Base-by-base conservation (phyloP, 1,140 invertebrate species). In the Megalonaias nervosa region DNA sequence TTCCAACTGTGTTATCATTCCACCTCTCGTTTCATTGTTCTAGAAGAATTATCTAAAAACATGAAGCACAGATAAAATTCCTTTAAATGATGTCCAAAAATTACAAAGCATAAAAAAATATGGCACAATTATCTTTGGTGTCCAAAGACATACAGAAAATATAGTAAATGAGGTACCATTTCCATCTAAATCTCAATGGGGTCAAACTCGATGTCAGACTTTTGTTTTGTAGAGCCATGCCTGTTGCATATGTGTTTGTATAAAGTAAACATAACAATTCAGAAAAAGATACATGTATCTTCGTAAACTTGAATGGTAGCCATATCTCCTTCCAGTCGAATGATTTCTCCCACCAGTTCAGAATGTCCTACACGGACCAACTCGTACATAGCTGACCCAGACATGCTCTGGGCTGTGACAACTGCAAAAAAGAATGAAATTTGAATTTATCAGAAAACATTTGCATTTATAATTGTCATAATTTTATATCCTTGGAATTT, bases 271-370 rank as follows among this genome's bases (percentile, higher is more conserved):
- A 67, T 17, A 67, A n/a, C n/a, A 21, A 38, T 73, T 17, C 14
- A 58, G 23, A 68, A 67, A 90, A 89, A 85, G 90, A 91, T 92
- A 93, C 93, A 99, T 66, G 99, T 99, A 91, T 99, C 99, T 92
- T 99, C 99, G 88, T 99, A 99, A 74, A 99, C 98, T 94, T 99
- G 98, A 91, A 99, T 99, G 77, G 99, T 99, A 66, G 99, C 99
- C 95, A 98, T 97, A 91, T 99, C 98, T 75, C 98, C 98, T 92
- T 99, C 98, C 74, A 99, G 93, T 91, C 98, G 95, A 92, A 99
- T 99, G 91, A 99, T 99, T 93, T 99, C 99, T 81, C 99, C 99
- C 3, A 99, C 99, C 82, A 99, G 92, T 92, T 99, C 98, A 83
- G 95, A 94, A 91, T 99, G 98, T 19, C 99, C 99, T 14, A 99